Evolutionary conservation across 2,113 vertebrate species (phyloP).

Genomic region (Corapipo altera): DNA sequence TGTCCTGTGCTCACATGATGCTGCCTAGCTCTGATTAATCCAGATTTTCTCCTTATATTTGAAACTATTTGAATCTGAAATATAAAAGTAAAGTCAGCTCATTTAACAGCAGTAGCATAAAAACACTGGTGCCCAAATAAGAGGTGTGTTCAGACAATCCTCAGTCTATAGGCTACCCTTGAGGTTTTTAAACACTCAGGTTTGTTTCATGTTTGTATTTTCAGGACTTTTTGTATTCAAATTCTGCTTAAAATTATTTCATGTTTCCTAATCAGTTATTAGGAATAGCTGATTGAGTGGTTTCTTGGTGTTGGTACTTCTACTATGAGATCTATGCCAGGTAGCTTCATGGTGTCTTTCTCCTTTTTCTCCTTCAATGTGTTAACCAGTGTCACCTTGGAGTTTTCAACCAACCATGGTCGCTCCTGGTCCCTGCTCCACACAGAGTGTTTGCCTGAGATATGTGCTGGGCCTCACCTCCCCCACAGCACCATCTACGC

Average conservation of each 20-base stretch:
- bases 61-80: neutral
- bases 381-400: conserved; percentile 83
- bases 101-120: neutral
- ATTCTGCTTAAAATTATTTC: neutral
- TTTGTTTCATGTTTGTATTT: neutral
- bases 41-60: neutral
- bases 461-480: conserved; percentile 90
- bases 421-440: conserved; percentile 94
- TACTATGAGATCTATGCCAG: neutral
- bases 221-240: neutral
- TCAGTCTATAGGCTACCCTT: neutral
- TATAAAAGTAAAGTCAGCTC: neutral
- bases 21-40: neutral
- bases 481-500: conserved; percentile 95
- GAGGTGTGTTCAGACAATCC: neutral
- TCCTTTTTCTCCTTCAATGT: neutral
- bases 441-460: conserved; percentile 91
- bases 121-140: neutral
- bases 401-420: conserved; percentile 95
- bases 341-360: neutral
- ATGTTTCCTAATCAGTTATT: neutral
- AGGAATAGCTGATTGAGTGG: neutral
- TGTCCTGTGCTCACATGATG: neutral
- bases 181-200: neutral
- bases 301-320: neutral